Conservation (phyloP, 2,113 vertebrate species). For the Triplophysa tibetana region DNA sequence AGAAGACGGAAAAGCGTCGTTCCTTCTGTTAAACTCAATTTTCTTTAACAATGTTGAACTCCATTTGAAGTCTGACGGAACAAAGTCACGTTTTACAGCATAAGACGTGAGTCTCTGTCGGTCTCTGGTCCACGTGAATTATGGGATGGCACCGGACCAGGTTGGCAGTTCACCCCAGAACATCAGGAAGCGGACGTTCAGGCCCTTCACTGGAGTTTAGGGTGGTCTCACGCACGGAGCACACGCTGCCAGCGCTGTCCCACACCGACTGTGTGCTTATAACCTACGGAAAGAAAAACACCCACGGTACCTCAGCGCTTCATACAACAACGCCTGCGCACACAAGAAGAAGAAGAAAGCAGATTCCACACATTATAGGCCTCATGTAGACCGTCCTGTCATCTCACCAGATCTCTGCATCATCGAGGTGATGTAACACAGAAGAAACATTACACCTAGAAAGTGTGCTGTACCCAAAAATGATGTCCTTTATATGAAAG, state of each 20-base stretch:
- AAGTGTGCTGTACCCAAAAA: no score
- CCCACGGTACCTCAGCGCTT: conserved; percentile 56
- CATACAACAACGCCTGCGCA: conserved; percentile 48
- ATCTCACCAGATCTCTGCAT: neutral
- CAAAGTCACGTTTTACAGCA: conserved; percentile 62
- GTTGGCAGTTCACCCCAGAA: conserved; percentile 31
- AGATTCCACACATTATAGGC: conserved; percentile 45
- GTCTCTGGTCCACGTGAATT: conserved; percentile 27
- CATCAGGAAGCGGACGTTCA: conserved; percentile 37
- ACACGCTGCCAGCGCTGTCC: conserved; percentile 61
- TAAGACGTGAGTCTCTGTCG: conserved; percentile 65
- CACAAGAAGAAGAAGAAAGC: conserved; percentile 51
- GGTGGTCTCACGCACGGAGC: conserved; percentile 59
- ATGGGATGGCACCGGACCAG: conserved; percentile 36
- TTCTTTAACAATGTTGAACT: conserved; percentile 39
- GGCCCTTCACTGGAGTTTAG: conserved; percentile 53
- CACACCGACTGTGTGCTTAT: conserved; percentile 71
- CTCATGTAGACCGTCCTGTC: conserved; percentile 19
- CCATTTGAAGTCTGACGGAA: conserved; percentile 65
- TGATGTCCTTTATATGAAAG: no score
- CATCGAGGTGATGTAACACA: no score
- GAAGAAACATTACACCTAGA: no score
- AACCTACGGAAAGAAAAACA: conserved; percentile 75
- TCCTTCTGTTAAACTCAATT: conserved; percentile 42
- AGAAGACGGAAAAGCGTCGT: conserved; percentile 27